Percentiles rank a stretch among this genome's conserved stretches.
Evolutionary conservation across 2,888 invertebrate species (phyloP).

Genomic region (Drosophila prostipennis): DNA sequence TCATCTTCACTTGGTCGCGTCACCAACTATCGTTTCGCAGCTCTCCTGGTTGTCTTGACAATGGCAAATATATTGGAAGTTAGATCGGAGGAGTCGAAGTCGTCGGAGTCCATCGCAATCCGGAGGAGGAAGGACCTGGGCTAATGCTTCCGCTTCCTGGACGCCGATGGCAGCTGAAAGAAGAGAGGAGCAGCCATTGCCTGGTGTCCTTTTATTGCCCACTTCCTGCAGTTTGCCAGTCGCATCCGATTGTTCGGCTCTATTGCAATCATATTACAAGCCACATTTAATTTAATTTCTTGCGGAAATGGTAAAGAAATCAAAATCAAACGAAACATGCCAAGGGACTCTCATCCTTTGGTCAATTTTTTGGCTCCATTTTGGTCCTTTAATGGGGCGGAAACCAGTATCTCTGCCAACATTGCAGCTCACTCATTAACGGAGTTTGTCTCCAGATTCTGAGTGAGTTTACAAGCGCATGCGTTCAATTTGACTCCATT

Average conservation of each 20-base stretch:
- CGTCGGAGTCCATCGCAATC: not conserved
- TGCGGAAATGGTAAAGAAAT: conserved; percentile 66
- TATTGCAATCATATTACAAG: conserved; percentile 75
- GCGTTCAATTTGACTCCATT: conserved; percentile 23
- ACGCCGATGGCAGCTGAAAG: conserved; percentile 10
- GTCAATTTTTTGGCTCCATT: conserved; percentile 51
- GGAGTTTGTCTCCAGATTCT: conserved; percentile 4
- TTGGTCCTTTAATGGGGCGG: conserved; percentile 55
- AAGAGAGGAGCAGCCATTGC: conserved; percentile 12
- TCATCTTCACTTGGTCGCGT: conserved; percentile 26
- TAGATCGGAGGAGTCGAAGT: conserved; percentile 9
- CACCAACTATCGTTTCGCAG: not conserved
- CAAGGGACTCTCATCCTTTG: conserved; percentile 17
- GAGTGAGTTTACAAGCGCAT: conserved; percentile 28
- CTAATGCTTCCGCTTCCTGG: conserved; percentile 43
- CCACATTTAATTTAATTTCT: conserved; percentile 77
- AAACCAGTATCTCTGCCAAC: conserved; percentile 30
- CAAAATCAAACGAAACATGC: conserved; percentile 29
- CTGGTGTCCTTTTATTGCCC: conserved; percentile 60
- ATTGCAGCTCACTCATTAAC: conserved; percentile 24
- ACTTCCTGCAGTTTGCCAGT: conserved; percentile 68
- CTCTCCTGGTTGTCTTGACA: conserved; percentile 14
- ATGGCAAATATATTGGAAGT: conserved; percentile 18
- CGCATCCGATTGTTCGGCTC: conserved; percentile 58
- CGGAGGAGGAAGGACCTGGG: conserved; percentile 10